phyloP scores from a whole-genome alignment of 2,888 invertebrate species.

The Amitus sp. region DNA sequence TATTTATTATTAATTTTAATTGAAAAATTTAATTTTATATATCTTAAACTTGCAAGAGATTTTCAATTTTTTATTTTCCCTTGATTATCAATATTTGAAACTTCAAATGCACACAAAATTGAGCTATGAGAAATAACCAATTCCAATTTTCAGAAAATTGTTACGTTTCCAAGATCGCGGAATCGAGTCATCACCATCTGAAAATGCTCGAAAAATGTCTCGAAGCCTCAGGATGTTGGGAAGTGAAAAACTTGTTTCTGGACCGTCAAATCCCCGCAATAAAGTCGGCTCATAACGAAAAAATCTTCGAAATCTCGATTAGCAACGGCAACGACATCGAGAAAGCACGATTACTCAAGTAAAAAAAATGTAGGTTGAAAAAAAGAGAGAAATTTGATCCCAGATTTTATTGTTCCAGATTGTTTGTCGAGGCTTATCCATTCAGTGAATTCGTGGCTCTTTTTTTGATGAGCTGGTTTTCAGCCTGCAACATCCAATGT shows the following conservation, averaged over 20 bases:
- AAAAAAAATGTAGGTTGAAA: neutral
- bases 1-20: no score
- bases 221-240: neutral
- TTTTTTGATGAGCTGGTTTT: neutral
- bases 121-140: no score
- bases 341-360: neutral
- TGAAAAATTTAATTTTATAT: no score
- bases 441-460: neutral
- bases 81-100: neutral
- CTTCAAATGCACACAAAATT: neutral
- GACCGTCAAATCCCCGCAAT: neutral
- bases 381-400: neutral
- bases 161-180: neutral
- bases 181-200: neutral
- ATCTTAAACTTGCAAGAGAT: no score
- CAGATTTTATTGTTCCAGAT: neutral
- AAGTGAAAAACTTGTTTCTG: neutral
- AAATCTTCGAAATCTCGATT: neutral
- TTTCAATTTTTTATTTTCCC: no score
- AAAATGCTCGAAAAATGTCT: neutral
- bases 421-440: neutral
- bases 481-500: neutral
- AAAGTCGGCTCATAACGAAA: neutral
- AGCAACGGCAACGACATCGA: neutral
- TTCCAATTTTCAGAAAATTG: neutral